Percentiles rank a stretch among this genome's conserved stretches.
Conservation (phyloP, 1,140 invertebrate genomes). For the Bombus huntii region DNA sequence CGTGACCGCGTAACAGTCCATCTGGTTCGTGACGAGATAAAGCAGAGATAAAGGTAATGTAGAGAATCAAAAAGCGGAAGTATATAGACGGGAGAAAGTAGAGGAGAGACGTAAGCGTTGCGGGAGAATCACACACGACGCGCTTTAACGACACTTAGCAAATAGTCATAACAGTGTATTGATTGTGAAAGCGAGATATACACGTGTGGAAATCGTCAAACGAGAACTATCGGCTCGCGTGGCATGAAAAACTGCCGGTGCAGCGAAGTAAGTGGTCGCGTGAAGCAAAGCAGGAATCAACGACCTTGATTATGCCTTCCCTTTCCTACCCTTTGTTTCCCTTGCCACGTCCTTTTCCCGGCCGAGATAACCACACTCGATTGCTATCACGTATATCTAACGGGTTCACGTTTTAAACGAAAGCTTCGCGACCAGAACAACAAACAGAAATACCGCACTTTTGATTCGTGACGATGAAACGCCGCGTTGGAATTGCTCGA, state of each 20-base stretch:
- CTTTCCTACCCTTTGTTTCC: neutral
- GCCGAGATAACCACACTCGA: neutral
- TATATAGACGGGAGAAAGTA: no score
- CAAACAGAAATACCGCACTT: neutral
- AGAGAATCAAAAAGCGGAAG: neutral
- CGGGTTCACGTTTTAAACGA: neutral
- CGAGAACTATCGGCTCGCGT: constrained; percentile 22
- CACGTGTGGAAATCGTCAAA: constrained; percentile 32
- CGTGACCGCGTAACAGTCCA: neutral
- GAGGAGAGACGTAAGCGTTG: neutral
- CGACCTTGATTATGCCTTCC: constrained; percentile 36
- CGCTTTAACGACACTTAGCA: constrained; percentile 7
- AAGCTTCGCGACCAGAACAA: neutral
- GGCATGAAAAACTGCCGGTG: constrained; percentile 28
- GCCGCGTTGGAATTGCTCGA: neutral
- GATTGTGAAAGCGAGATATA: constrained; percentile 34
- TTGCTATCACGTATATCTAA: neutral
- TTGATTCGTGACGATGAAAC: neutral
- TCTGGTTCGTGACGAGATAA: neutral
- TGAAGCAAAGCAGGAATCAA: constrained; percentile 31
- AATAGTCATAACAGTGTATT: constrained; percentile 32
- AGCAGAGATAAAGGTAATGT: neutral
- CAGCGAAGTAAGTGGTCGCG: constrained; percentile 27
- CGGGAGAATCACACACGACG: neutral
- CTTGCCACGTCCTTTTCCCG: neutral